Evolutionary conservation across 1,140 invertebrate species (phyloP).

Genomic region (Solenopsis invicta): DNA sequence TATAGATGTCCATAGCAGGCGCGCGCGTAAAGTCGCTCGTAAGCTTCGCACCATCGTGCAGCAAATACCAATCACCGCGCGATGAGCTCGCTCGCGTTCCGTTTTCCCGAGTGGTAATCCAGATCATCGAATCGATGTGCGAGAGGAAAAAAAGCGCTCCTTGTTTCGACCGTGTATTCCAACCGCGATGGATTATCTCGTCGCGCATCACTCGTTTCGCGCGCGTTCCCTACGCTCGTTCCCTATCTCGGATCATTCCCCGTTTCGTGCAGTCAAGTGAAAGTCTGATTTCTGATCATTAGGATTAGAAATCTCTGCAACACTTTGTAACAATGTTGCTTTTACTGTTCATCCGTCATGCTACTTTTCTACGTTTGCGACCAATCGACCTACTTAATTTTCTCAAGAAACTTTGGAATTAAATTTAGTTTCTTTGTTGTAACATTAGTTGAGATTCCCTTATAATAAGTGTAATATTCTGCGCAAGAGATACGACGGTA

Average conservation of each 20-base stretch:
- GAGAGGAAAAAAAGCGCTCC: neutral
- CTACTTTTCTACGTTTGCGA: neutral
- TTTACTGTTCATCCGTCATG: neutral
- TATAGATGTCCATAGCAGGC: constrained; percentile 18
- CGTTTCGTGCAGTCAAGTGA: constrained; percentile 31
- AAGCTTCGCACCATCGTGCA: constrained; percentile 44
- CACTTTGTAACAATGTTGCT: neutral
- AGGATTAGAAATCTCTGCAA: neutral
- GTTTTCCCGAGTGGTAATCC: constrained; percentile 35
- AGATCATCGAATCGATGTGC: constrained; percentile 52
- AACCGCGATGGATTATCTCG: constrained; percentile 47
- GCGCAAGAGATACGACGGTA: neutral
- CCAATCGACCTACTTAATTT: neutral
- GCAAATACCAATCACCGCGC: constrained; percentile 28
- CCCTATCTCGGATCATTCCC: constrained; percentile 51
- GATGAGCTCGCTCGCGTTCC: constrained; percentile 41
- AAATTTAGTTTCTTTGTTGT: neutral
- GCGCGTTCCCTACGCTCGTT: neutral
- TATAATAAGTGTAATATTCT: neutral
- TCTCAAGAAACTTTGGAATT: neutral
- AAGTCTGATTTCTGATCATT: constrained; percentile 48
- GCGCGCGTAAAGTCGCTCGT: constrained; percentile 47
- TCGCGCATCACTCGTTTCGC: constrained; percentile 53
- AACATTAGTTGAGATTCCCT: neutral
- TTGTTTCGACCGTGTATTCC: constrained; percentile 13